Conservation (phyloP, 2,888 invertebrate species). For the Plutella xylostella region DNA sequence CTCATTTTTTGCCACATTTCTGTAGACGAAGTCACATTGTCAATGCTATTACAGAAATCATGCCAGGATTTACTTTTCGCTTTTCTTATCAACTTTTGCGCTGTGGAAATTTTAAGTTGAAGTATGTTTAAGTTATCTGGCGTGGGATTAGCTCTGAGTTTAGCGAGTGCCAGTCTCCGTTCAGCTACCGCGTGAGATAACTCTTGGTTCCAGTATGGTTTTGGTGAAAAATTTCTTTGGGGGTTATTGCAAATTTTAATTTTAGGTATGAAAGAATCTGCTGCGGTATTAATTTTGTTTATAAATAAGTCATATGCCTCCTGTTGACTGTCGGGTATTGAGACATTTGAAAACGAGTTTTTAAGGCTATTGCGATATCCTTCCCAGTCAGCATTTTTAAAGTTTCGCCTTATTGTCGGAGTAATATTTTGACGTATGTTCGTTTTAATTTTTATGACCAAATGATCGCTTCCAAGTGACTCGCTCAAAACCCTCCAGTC, state of each 20-base stretch:
- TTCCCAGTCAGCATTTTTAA: conserved; percentile 4
- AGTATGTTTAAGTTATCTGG: conserved; percentile 7
- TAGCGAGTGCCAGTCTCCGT: conserved; percentile 9
- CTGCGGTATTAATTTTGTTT: conserved; percentile 6
- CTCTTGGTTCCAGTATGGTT: conserved; percentile 20
- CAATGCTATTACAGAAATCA: conserved; percentile 13
- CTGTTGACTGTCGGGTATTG: neutral
- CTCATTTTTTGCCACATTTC: conserved; percentile 18
- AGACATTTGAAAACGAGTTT: neutral
- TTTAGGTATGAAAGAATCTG: conserved; percentile 9
- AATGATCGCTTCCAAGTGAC: conserved; percentile 17
- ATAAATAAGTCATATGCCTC: conserved; percentile 3
- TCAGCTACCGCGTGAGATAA: conserved; percentile 9
- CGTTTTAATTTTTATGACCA: conserved; percentile 11
- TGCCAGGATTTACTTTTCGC: conserved; percentile 15
- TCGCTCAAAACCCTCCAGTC: conserved; percentile 15
- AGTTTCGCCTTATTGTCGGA: conserved; percentile 4
- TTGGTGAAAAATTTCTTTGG: conserved; percentile 16
- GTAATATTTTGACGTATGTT: neutral
- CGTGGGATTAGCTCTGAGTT: conserved; percentile 12
- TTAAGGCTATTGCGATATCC: neutral
- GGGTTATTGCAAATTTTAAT: conserved; percentile 16
- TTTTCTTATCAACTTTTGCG: conserved; percentile 12
- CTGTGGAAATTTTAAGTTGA: conserved; percentile 4
- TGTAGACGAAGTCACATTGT: conserved; percentile 8